Conservation (phyloP, 2,797 vertebrate species). For the Florisuga fusca region DNA sequence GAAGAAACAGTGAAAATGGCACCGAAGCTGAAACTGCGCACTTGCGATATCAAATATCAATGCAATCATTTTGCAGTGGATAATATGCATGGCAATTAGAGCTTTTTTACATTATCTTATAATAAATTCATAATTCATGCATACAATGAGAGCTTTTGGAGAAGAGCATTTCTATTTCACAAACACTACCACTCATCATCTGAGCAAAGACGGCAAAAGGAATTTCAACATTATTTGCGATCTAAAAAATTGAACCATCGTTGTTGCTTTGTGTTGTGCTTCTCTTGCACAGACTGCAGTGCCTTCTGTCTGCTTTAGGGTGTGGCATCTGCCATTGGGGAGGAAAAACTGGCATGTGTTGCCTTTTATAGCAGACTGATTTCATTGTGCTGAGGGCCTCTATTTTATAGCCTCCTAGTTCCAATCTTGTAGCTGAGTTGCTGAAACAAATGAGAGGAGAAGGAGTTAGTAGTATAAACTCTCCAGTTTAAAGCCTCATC, state of each 20-base stretch:
- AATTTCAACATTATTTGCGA: slow-evolving; percentile 54
- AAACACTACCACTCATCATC: slow-evolving; percentile 26
- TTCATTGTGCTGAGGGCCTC: slow-evolving; percentile 77
- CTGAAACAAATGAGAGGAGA: slow-evolving; percentile 62
- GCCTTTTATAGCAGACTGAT: slow-evolving; percentile 75
- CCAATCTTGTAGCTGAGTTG: slow-evolving; percentile 58
- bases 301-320: slow-evolving; percentile 82
- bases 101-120: slow-evolving; percentile 61
- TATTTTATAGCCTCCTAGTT: slow-evolving; percentile 64
- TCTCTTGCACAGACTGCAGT: slow-evolving; percentile 74
- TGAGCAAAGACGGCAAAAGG: slow-evolving; percentile 62
- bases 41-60: slow-evolving; percentile 3
- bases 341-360: slow-evolving; percentile 78
- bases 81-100: slow-evolving; percentile 32
- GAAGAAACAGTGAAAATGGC: slow-evolving; percentile 4
- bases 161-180: slow-evolving; percentile 42
- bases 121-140: slow-evolving; percentile 58
- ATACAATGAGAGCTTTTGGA: slow-evolving; percentile 46
- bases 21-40: background rate
- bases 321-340: slow-evolving; percentile 81
- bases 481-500: slow-evolving; percentile 7
- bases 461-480: slow-evolving; percentile 21
- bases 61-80: slow-evolving; percentile 46
- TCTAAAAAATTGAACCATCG: slow-evolving; percentile 65
- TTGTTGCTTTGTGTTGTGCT: slow-evolving; percentile 77